Conservation (phyloP, 2,888 invertebrate genomes). For the Oligia fasciuncula region DNA sequence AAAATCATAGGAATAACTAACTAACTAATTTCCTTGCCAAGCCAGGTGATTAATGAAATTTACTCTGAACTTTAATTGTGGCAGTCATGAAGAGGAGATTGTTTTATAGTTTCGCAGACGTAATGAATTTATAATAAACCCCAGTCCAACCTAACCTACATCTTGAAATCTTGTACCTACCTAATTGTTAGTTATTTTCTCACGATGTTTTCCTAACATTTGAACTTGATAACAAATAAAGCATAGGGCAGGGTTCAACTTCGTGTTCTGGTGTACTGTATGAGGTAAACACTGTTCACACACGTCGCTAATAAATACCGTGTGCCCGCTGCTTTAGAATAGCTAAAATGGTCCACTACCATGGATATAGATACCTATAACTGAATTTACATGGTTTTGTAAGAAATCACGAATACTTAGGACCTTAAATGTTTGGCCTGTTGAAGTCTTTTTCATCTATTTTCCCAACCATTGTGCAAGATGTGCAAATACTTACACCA, state of each 20-base stretch:
- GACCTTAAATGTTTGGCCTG: background rate
- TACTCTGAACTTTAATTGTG: background rate
- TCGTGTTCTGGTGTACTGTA: conserved; percentile 51
- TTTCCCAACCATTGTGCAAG: background rate
- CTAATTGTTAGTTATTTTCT: conserved; percentile 50
- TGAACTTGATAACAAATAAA: conserved; percentile 58
- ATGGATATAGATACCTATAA: background rate
- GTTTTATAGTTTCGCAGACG: background rate
- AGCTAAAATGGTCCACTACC: conserved; percentile 29
- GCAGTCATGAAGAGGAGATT: background rate
- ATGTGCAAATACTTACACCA: no score
- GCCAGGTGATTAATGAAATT: background rate
- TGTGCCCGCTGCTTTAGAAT: conserved; percentile 40
- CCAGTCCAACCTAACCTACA: background rate
- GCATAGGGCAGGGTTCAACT: conserved; percentile 56
- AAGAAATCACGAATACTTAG: background rate
- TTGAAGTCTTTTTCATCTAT: background rate
- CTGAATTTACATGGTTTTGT: conserved; percentile 1
- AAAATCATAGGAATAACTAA: background rate
- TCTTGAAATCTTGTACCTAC: conserved; percentile 10
- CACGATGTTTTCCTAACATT: conserved; percentile 56
- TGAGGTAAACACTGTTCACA: conserved; percentile 50
- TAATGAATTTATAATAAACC: conserved; percentile 4
- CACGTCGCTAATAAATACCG: conserved; percentile 57
- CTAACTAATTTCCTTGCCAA: background rate